Percentiles rank a stretch among this genome's conserved stretches.
Evolutionary conservation across 2,797 vertebrate genomes (phyloP).

Genomic region (Aulostomus chinensis): DNA sequence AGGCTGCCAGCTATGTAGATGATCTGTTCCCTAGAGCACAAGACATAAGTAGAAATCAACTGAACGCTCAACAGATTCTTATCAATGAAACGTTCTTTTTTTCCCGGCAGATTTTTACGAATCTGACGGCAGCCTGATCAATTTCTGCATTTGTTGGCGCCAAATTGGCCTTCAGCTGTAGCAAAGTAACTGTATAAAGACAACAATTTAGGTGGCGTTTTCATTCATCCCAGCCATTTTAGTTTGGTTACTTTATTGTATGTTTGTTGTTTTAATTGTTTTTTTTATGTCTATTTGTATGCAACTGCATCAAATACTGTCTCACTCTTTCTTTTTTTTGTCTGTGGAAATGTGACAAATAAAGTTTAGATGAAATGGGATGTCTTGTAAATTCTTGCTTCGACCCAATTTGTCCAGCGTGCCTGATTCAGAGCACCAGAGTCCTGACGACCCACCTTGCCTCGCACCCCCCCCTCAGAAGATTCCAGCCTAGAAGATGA

Average conservation of each 20-base stretch:
- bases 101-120: too few relatives aligned
- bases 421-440: neutral
- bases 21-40: slow-evolving; percentile 25
- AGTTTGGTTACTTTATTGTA: slow-evolving; percentile 9
- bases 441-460: too few relatives aligned
- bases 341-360: slow-evolving; percentile 35
- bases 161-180: slow-evolving; percentile 23
- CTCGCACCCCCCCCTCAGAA: too few relatives aligned
- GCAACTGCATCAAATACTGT: slow-evolving; percentile 15
- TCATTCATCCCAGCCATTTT: neutral
- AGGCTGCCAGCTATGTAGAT: too few relatives aligned
- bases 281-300: slow-evolving; percentile 19
- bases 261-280: neutral
- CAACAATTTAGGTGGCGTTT: neutral
- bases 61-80: slow-evolving; percentile 9
- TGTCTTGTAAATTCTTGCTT: slow-evolving; percentile 1
- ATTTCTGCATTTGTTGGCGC: neutral
- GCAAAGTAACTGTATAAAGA: slow-evolving; percentile 20
- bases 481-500: too few relatives aligned
- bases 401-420: too few relatives aligned
- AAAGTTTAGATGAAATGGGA: slow-evolving; percentile 49
- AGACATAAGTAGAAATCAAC: neutral
- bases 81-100: neutral
- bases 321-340: slow-evolving; percentile 30
- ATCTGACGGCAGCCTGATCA: neutral